Conservation (phyloP, 2,113 vertebrate genomes). For the Limanda limanda region DNA sequence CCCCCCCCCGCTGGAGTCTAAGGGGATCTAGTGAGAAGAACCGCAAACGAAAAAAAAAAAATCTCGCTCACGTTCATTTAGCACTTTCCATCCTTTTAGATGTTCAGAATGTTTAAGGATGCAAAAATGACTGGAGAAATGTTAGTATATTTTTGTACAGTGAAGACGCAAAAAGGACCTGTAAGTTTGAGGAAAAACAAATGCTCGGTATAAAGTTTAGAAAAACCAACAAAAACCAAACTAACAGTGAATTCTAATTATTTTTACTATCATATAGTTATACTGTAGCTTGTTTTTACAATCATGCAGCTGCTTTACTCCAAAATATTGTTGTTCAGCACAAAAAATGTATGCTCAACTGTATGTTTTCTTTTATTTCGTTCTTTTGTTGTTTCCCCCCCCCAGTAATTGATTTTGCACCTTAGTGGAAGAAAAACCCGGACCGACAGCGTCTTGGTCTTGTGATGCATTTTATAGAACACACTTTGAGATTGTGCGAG, state of each 20-base stretch:
- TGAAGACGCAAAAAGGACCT: constrained; percentile 74
- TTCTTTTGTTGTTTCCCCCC: constrained; percentile 22
- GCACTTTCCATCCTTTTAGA: constrained; percentile 84
- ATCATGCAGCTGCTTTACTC: constrained; percentile 84
- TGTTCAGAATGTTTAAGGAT: constrained; percentile 84
- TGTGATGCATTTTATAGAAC: constrained; percentile 90
- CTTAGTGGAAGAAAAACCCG: constrained; percentile 82
- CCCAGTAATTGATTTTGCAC: constrained; percentile 79
- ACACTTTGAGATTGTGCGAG: constrained; percentile 90
- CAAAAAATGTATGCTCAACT: constrained; percentile 80
- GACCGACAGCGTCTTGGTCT: constrained; percentile 89
- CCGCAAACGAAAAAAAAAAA: constrained; percentile 19
- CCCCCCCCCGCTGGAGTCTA: constrained; percentile 51
- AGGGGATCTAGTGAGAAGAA: constrained; percentile 29
- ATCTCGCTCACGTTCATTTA: constrained; percentile 74
- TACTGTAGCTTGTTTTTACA: constrained; percentile 83
- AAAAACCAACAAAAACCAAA: constrained; percentile 74
- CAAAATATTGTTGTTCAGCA: constrained; percentile 78
- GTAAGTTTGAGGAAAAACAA: constrained; percentile 65
- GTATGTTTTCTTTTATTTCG: constrained; percentile 61
- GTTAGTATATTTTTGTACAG: constrained; percentile 87
- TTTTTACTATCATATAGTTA: constrained; percentile 85
- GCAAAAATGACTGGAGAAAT: constrained; percentile 83
- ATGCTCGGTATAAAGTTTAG: constrained; percentile 59
- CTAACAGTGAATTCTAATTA: constrained; percentile 79